phyloP scores from a whole-genome alignment of 2,888 invertebrate species.

The Trissoscelio sp. region DNA sequence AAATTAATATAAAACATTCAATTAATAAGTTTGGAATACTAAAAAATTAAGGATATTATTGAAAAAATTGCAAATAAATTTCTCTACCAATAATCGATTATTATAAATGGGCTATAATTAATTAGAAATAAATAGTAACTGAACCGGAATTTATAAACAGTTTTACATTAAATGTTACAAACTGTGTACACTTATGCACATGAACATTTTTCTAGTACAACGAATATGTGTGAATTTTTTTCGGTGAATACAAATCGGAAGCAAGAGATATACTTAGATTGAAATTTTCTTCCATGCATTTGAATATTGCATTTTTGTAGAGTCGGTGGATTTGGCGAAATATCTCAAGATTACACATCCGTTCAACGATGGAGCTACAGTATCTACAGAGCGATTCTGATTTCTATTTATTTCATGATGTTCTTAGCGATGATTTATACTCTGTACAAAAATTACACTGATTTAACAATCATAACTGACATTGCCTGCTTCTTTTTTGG shows the following conservation, averaged over 20 bases:
- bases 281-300: background rate
- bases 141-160: background rate
- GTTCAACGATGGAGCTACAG: slow-evolving; percentile 17
- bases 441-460: background rate
- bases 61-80: too few species aligned
- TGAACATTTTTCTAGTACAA: slow-evolving; percentile 1
- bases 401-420: slow-evolving; percentile 1
- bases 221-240: background rate
- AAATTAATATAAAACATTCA: too few species aligned
- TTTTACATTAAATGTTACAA: too few species aligned
- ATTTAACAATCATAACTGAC: slow-evolving; percentile 5
- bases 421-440: background rate
- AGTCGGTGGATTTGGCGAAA: slow-evolving; percentile 12
- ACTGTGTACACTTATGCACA: too few species aligned
- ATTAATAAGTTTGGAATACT: too few species aligned
- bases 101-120: too few species aligned
- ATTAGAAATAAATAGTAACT: too few species aligned
- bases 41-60: too few species aligned
- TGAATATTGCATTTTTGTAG: slow-evolving; percentile 15
- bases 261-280: background rate
- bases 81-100: too few species aligned
- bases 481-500: slow-evolving; percentile 19
- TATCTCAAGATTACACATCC: slow-evolving; percentile 21
- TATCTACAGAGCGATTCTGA: background rate
- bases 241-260: slow-evolving; percentile 1